Percentiles rank a stretch among this genome's conserved stretches.
Conservation (phyloP, 2,888 invertebrate species). For the Oligia strigilis region DNA sequence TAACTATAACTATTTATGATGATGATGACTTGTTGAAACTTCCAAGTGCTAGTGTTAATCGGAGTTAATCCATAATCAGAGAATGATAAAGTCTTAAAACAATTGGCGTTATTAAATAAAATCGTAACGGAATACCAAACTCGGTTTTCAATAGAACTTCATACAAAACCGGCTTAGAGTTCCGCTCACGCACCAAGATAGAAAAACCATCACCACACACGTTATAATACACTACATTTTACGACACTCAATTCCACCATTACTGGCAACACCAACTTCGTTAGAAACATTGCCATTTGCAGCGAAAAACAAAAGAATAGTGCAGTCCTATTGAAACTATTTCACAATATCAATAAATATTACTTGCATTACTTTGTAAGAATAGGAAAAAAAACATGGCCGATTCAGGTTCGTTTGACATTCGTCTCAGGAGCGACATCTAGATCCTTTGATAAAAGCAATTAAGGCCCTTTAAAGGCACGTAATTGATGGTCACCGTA, state of each 20-base stretch:
- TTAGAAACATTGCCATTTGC: conserved; percentile 33
- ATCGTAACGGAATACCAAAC: conserved; percentile 48
- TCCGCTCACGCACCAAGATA: conserved; percentile 26
- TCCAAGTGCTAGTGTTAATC: neutral
- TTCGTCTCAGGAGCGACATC: conserved; percentile 70
- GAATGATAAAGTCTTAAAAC: conserved; percentile 4
- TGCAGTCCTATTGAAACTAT: conserved; percentile 40
- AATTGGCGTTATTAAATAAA: conserved; percentile 50
- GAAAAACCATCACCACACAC: conserved; percentile 33
- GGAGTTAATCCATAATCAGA: neutral
- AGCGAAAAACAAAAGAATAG: conserved; percentile 43
- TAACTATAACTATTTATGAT: neutral
- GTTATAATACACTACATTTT: conserved; percentile 42
- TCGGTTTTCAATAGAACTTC: conserved; percentile 24
- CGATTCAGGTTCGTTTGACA: conserved; percentile 71
- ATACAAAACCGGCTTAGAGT: conserved; percentile 31
- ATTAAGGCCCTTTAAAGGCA: conserved; percentile 79
- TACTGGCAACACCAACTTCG: conserved; percentile 43
- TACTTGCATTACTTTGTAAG: conserved; percentile 41
- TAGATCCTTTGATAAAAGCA: conserved; percentile 82
- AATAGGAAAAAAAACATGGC: conserved; percentile 37
- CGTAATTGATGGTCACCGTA: conserved; percentile 78
- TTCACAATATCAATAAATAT: conserved; percentile 52
- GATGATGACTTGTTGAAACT: no score
- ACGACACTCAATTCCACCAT: conserved; percentile 41